Evolutionary conservation across 2,113 vertebrate genomes (phyloP), one percentile per base, ranked within the genome.

Genomic region (Megaleporinus macrocephalus): DNA sequence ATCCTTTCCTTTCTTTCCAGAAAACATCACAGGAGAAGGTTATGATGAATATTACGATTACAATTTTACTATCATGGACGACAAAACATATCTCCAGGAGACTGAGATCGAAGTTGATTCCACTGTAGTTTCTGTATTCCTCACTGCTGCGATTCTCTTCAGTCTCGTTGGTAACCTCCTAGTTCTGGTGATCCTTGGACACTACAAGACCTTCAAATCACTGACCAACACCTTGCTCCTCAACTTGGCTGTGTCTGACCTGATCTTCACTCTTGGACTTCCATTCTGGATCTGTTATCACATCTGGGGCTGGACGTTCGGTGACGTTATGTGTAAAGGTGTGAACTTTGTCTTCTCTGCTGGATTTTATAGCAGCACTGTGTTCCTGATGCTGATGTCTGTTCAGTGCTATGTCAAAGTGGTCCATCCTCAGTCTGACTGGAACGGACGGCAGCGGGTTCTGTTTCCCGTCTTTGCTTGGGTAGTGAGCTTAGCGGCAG

Each of bases 321-420:
- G 95, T 11, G 89, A 93, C 10, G 49, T 73, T n/a, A 73, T 93
- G 27, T 99, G 97, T 91, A 97, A 96, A 89, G 63, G 90, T 0
- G 81, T 94, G 20, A 95, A 88, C 22, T 91, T 95, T 72, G 0
- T 95, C 53, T 98, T 97, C 92, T 96, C 93, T 73, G 53, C 90
- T 0, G 96, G 96, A 53, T 97, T 97, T 84, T 97, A 95, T 89
- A 96, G 96, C 0, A 96, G 97, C 69, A 89, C 96, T 61, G 92
- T 96, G 84, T 96, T 96, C 83, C 85, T 98, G 76, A 96, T 95
- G 41, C 66, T 95, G 80, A 96, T 98, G 95, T 97, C 96, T 1
- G 72, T 96, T 36, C 93, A 96, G 82, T 91, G 96, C 14, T 97
- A 97, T 81, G 24, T 95, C 83, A 92, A 90, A 0, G 95, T 98